phyloP scores from a whole-genome alignment of 2,113 vertebrate genomes.

The Grantiella picta region DNA sequence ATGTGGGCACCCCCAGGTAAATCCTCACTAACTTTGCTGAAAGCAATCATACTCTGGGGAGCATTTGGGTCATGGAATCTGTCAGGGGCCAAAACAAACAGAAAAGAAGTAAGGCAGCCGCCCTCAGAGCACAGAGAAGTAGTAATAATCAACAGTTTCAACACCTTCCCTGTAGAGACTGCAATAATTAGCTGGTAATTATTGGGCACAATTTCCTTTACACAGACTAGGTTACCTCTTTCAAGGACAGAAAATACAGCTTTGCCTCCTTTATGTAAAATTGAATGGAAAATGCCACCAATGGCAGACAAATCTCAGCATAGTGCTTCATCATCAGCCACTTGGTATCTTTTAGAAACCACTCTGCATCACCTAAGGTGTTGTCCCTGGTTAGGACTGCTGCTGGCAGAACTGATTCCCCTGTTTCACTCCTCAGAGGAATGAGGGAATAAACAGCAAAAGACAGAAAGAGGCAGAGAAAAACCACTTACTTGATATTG shows the following conservation, averaged over 20 bases:
- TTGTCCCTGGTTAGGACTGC: neutral
- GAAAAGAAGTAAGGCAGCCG: neutral
- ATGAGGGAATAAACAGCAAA: neutral
- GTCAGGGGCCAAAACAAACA: slow-evolving; percentile 15
- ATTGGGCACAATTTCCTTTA: neutral
- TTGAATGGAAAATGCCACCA: neutral
- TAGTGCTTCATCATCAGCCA: neutral
- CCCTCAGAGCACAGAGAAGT: neutral
- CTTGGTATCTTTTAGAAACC: neutral
- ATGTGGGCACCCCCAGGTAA: neutral
- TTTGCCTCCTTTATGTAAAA: neutral
- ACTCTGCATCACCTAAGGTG: neutral
- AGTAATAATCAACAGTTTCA: slow-evolving; percentile 19
- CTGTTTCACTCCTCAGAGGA: neutral
- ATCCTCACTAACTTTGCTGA: neutral
- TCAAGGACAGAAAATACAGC: neutral
- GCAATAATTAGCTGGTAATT: slow-evolving; percentile 20
- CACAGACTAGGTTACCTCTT: neutral
- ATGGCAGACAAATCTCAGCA: neutral
- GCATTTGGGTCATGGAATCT: neutral
- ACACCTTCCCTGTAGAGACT: slow-evolving; percentile 15
- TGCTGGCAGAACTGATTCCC: neutral
- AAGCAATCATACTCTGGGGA: neutral
- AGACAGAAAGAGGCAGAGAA: neutral
- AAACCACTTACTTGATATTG: slow-evolving; percentile 96